Evolutionary conservation across 2,113 vertebrate species (phyloP).

Genomic region (Platichthys stellatus): DNA sequence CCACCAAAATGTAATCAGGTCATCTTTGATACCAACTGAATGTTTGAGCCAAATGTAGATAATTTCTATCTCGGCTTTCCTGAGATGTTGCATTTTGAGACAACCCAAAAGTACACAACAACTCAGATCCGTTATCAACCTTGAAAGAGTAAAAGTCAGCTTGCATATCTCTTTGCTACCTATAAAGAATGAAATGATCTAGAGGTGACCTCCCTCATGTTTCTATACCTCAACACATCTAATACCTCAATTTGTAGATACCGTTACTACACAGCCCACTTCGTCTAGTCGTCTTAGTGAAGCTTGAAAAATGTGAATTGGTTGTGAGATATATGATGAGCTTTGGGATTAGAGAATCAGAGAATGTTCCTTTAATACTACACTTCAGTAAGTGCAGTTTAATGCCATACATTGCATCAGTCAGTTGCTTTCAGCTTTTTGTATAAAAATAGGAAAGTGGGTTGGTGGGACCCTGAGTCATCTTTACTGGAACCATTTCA

Average conservation of each 20-base stretch:
- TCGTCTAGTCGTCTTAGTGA: neutral
- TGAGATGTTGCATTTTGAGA: neutral
- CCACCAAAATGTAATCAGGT: neutral
- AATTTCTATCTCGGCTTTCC: no score
- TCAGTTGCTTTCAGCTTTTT: neutral
- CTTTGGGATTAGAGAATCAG: neutral
- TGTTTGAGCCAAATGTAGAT: neutral
- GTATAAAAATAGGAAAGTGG: neutral
- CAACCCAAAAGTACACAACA: neutral
- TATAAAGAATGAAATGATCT: neutral
- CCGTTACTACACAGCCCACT: neutral
- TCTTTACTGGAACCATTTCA: neutral
- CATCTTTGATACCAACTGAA: neutral
- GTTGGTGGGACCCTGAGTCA: neutral
- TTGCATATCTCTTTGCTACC: no score
- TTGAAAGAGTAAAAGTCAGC: neutral
- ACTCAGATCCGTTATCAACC: neutral
- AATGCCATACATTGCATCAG: neutral
- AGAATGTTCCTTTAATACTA: neutral
- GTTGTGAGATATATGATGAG: neutral
- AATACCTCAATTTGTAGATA: neutral
- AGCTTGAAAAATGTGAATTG: neutral
- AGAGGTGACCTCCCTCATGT: neutral
- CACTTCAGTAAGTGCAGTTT: neutral
- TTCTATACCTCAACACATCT: neutral